Evolutionary conservation across 2,113 vertebrate genomes (phyloP).

Genomic region (Morone chrysops): DNA sequence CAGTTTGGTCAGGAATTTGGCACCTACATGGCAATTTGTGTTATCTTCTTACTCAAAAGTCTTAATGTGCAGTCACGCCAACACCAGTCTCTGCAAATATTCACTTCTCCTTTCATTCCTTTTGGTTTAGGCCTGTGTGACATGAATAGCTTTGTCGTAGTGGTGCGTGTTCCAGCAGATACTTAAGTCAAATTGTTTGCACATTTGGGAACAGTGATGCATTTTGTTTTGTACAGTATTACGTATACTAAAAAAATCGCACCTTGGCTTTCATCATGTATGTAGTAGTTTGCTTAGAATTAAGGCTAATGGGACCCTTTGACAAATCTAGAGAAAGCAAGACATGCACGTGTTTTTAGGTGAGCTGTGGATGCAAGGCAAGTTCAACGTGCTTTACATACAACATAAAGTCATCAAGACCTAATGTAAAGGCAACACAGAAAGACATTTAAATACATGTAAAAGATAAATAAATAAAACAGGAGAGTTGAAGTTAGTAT

Average conservation of each 20-base stretch:
- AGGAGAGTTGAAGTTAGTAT: no score
- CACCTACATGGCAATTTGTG: neutral
- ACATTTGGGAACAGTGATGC: neutral
- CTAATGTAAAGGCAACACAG: no score
- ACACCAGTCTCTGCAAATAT: neutral
- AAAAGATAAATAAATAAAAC: no score
- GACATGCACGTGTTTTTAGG: neutral
- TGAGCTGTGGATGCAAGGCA: neutral
- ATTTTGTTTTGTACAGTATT: neutral
- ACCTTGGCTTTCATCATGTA: neutral
- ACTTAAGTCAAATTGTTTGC: neutral
- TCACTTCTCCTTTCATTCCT: neutral
- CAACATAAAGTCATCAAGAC: no score
- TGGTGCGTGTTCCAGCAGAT: neutral
- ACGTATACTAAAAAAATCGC: neutral
- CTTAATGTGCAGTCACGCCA: neutral
- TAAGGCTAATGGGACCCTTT: neutral
- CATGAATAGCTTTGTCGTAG: neutral
- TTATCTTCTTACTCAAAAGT: neutral
- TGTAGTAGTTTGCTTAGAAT: accelerated
- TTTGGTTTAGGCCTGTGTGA: neutral
- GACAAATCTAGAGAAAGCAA: neutral
- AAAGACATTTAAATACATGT: no score
- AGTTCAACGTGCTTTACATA: no score
- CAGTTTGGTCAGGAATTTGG: neutral